These are phyloP conservation scores for Myripristis jacobus DNA, from an alignment of 2,797 vertebrate genomes.

Conservation along the genomic window DNA sequence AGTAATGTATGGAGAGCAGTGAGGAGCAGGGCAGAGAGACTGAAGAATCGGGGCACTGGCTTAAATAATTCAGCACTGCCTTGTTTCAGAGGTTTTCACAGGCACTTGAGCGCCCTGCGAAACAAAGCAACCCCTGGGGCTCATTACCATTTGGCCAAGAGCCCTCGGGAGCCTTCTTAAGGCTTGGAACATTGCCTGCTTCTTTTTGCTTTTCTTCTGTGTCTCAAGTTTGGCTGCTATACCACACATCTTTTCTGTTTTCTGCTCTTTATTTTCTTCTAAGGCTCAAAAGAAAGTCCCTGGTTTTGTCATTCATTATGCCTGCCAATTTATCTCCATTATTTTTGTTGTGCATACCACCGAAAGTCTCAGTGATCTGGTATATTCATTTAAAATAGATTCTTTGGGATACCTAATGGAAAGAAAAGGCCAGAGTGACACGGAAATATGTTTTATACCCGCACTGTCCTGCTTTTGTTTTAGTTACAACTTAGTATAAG, in stretches of 20 bases:
- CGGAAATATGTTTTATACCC: constrained; percentile 26
- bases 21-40: constrained; percentile 54
- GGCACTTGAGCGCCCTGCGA: constrained; percentile 80
- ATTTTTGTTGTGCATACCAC: constrained; percentile 39
- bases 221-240: constrained; percentile 76
- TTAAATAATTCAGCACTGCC: constrained; percentile 82
- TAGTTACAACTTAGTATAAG: constrained; percentile 14
- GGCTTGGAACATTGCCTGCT: constrained; percentile 77
- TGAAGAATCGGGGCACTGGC: constrained; percentile 69
- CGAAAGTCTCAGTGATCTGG: background rate
- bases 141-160: constrained; percentile 84
- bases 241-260: constrained; percentile 69
- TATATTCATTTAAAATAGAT: constrained; percentile 14
- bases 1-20: constrained; percentile 52
- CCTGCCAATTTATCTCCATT: constrained; percentile 44
- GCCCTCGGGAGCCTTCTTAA: constrained; percentile 81
- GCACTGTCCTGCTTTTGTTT: constrained; percentile 8
- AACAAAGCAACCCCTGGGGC: constrained; percentile 83
- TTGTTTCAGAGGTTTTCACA: constrained; percentile 84
- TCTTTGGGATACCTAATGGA: constrained; percentile 17
- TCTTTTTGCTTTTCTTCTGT: constrained; percentile 71
- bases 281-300: constrained; percentile 60
- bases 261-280: constrained; percentile 68
- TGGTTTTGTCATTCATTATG: constrained; percentile 62
- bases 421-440: constrained; percentile 33